Conservation (phyloP, 2,888 invertebrate species). For the Cyclophora albipunctata region DNA sequence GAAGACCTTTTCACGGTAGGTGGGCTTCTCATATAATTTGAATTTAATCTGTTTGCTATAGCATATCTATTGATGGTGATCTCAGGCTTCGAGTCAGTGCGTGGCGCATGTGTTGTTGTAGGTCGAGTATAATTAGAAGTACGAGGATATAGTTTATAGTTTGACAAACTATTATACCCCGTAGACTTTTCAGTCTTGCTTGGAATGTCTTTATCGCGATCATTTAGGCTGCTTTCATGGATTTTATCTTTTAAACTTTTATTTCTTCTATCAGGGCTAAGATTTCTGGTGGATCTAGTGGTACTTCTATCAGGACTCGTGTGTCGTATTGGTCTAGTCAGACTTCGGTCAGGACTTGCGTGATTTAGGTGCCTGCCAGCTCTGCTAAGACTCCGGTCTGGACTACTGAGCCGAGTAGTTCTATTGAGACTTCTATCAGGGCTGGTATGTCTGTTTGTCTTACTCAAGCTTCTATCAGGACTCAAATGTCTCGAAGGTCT, state of each 20-base stretch:
- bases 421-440: conserved; percentile 29
- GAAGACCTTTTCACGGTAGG: conserved; percentile 53
- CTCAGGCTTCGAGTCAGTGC: conserved; percentile 39
- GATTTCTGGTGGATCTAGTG: conserved; percentile 55
- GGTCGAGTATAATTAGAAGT: conserved; percentile 54
- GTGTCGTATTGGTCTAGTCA: conserved; percentile 60
- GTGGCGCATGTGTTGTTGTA: conserved; percentile 23
- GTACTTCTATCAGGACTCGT: conserved; percentile 66
- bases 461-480: conserved; percentile 60
- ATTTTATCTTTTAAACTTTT: conserved; percentile 60
- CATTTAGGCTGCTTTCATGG: conserved; percentile 75
- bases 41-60: conserved; percentile 57
- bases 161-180: conserved; percentile 66
- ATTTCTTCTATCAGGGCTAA: conserved; percentile 66
- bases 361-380: conserved; percentile 18
- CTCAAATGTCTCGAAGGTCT: conserved; percentile 65
- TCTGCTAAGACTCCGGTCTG: too few species aligned
- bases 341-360: conserved; percentile 69
- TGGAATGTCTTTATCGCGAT: conserved; percentile 73
- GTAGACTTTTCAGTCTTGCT: conserved; percentile 73
- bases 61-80: conserved; percentile 53
- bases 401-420: too few species aligned
- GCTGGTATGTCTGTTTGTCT: conserved; percentile 72
- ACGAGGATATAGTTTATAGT: conserved; percentile 72
- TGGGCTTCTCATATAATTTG: conserved; percentile 59